Percentiles rank a stretch among this genome's conserved stretches.
These are phyloP conservation scores for Panthera uncia DNA, from an alignment of 2,113 vertebrate species.

Conservation along the genomic window DNA sequence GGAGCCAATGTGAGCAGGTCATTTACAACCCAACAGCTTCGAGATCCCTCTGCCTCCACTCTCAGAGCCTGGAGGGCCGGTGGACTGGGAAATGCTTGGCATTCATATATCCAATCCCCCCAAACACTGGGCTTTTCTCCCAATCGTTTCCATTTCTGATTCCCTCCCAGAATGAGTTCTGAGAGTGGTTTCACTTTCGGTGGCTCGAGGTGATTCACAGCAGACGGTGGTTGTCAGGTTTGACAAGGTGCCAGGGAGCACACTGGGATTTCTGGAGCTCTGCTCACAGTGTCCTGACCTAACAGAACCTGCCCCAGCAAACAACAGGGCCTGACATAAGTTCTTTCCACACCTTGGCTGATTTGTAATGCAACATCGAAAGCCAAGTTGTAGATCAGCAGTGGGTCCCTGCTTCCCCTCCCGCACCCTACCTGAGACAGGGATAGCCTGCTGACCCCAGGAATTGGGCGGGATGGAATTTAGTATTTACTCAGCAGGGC, in stretches of 20 bases:
- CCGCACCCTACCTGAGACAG: not conserved
- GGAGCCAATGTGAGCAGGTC: not conserved
- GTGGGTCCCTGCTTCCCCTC: not conserved
- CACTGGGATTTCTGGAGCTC: slow-evolving; percentile 19
- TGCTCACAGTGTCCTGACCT: slow-evolving; percentile 44
- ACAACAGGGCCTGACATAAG: not conserved
- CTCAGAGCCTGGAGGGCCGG: not conserved
- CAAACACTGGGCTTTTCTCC: not conserved
- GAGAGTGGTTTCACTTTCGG: not conserved
- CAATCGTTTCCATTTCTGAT: not conserved
- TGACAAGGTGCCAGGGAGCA: not conserved
- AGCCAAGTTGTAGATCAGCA: not conserved
- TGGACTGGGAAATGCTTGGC: not conserved
- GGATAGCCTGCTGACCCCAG: not conserved
- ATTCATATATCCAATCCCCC: not conserved
- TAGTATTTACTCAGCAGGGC: not conserved
- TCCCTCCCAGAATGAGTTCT: not conserved
- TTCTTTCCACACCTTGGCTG: slow-evolving; percentile 15
- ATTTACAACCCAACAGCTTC: not conserved
- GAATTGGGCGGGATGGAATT: accelerated
- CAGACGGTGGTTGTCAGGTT: slow-evolving; percentile 35
- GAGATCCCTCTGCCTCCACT: not conserved
- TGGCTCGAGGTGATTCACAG: slow-evolving; percentile 2
- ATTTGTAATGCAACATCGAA: not conserved
- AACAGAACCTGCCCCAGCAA: not conserved